A percentile compares a stretch with the other conserved stretches of the same genome.
phyloP scores from a whole-genome alignment of 2,113 vertebrate species.

The Ceuthmochares aereus region DNA sequence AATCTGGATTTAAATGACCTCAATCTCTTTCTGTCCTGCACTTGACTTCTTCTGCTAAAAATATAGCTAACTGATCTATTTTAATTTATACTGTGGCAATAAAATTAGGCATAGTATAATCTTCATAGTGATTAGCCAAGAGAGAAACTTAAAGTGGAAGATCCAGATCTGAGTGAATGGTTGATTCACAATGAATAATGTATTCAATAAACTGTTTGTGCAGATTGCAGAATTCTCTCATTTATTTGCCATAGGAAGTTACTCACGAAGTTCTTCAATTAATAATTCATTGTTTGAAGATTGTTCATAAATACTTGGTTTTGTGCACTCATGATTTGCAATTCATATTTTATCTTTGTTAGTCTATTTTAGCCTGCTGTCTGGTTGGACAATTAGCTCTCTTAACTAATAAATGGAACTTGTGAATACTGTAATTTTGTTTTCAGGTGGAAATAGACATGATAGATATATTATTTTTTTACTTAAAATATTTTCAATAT shows the following conservation, averaged over 20 bases:
- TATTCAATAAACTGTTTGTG: conserved; percentile 57
- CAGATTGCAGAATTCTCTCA: conserved; percentile 18
- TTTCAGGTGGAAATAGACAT: background rate
- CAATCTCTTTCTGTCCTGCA: background rate
- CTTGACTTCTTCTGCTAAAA: background rate
- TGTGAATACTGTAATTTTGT: background rate
- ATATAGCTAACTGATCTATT: background rate
- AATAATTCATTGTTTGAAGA: conserved; percentile 54
- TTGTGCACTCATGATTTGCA: background rate
- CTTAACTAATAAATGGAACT: background rate
- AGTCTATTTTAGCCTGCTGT: background rate
- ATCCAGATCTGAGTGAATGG: background rate
- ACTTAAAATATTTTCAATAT: background rate
- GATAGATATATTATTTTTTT: background rate
- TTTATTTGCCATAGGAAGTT: conserved; percentile 57
- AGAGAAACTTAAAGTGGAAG: background rate
- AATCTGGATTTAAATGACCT: background rate
- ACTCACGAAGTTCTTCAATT: conserved; percentile 48
- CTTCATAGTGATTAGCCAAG: conserved; percentile 15
- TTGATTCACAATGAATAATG: conserved; percentile 43
- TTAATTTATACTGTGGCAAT: background rate
- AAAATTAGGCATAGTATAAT: background rate
- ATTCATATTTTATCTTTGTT: conserved; percentile 14
- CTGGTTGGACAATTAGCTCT: background rate
- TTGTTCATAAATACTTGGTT: conserved; percentile 28